Conservation (phyloP, 2,113 vertebrate species). For the Isichthys henryi region DNA sequence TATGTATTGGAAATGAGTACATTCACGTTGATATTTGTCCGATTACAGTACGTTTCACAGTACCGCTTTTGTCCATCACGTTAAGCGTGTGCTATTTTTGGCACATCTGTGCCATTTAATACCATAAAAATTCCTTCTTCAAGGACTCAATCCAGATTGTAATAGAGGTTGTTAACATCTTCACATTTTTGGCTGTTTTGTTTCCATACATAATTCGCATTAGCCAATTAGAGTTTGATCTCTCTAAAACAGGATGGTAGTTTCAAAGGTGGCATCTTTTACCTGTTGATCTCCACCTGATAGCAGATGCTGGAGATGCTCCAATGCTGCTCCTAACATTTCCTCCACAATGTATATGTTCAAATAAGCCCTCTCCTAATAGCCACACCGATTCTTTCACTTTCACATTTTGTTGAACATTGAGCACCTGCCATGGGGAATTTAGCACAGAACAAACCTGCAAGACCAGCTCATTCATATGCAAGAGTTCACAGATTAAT, state of each 20-base stretch:
- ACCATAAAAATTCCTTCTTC: neutral
- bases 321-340: neutral
- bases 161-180: neutral
- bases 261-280: neutral
- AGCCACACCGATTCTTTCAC: neutral
- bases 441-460: neutral
- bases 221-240: neutral
- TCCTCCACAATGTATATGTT: neutral
- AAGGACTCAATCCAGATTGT: too few relatives aligned
- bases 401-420: neutral
- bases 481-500: neutral
- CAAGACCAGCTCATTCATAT: neutral
- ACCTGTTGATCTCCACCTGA: neutral
- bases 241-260: neutral
- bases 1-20: too few relatives aligned
- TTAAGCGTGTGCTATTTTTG: neutral
- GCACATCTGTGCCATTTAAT: neutral
- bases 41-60: neutral
- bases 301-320: neutral
- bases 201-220: neutral
- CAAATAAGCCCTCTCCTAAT: neutral
- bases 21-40: too few relatives aligned
- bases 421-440: neutral
- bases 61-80: neutral
- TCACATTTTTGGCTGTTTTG: neutral